Base-by-base conservation (phyloP, 1,140 invertebrate species). In the Heterodera schachtii region DNA sequence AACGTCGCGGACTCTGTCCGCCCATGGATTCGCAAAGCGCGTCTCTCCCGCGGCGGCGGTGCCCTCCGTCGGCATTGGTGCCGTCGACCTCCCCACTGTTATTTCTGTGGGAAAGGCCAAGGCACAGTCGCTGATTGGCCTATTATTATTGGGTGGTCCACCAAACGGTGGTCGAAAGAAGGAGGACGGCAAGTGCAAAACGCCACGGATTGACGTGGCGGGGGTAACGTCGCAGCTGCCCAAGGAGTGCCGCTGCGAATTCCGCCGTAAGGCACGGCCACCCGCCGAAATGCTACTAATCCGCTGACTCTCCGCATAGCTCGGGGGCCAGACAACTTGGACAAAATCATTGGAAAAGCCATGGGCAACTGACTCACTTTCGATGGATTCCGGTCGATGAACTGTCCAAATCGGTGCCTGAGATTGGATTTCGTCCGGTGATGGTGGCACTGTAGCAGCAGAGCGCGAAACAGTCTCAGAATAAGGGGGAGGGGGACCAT, bases 251-350 rank as follows among this genome's bases (percentile, higher is more conserved):
- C 44, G 69, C 3, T 13, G 69, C 4, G 9, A 0, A 71, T 71
- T 46, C 31, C 19, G 13, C 1, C 57, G 11, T 4, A 19, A 64
- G 69, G 69, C 19, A 41, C 69, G 43, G 11, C 19, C 19, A 64
- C 19, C 69, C 19, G 69, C 19, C 19, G 21, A 31, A 31, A 31
- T 31, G 31, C 31, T 31, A 31, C 31, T 31, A 31, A 46, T 6
- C 31, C 69, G 69, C 69, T 71, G 69, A 71, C 69, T 71, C 69
- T 71, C 69, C 4, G 69, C 69, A 71, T 71, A 71, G 69, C 69
- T 71, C 41, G 69, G 69, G 2, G 69, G 69, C 31, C 41, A 46
- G 31, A 46, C 44, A 46, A 71, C 69, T 52, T 71, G 69, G 41
- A 71, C 57, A 19, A 0, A 19, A 19, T 19, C 57, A 19, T 64